Base-by-base conservation (phyloP, 2,113 vertebrate genomes). In the Aythya baeri region DNA sequence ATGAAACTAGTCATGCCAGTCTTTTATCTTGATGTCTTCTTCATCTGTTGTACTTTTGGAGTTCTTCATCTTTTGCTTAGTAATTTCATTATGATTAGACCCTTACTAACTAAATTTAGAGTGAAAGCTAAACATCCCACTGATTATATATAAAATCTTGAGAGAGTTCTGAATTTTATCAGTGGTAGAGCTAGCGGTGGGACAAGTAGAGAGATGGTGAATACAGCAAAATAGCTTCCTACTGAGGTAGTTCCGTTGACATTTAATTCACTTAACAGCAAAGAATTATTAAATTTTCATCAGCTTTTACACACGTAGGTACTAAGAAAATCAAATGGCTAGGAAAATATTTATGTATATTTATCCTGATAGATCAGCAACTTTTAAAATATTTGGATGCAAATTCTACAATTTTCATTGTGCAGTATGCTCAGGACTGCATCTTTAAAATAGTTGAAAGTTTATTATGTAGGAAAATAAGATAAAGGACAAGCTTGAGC, bases 211-310 rank as follows among this genome's bases (percentile, higher is more conserved):
- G 22, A 46, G 55, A 44, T 88, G 71, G 41, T 87, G 58, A 85
- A 83, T 67, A 58, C 46, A 89, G 36, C 77, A 74, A 77, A 6
- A 6, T 70, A 93, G 36, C 23, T 36, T 87, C 55, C n/a, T 78
- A 31, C 55, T 67, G 70, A 79, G 31, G n/a, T 88, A 43, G 41
- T 62, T 84, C 71, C 75, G 9, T 52, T 81, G 34, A 59, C 58
- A 13, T 58, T 91, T 87, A 87, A 58, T 62, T 86, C 55, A 78
- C 41, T n/a, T 78, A 62, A 34, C 38, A 87, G 65, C 29, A 70
- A 83, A 65, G 32, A 89, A 71, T 77, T 84, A 23, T 75, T 71
- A 84, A 44, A 67, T 93, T 75, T 94, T 81, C 17, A 63, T 81
- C 61, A 74, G 13, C n/a, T 87, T 86, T 87, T 58, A 82, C 66